Base-by-base conservation (phyloP, 2,113 vertebrate species). In the Hydrochoerus hydrochaeris region DNA sequence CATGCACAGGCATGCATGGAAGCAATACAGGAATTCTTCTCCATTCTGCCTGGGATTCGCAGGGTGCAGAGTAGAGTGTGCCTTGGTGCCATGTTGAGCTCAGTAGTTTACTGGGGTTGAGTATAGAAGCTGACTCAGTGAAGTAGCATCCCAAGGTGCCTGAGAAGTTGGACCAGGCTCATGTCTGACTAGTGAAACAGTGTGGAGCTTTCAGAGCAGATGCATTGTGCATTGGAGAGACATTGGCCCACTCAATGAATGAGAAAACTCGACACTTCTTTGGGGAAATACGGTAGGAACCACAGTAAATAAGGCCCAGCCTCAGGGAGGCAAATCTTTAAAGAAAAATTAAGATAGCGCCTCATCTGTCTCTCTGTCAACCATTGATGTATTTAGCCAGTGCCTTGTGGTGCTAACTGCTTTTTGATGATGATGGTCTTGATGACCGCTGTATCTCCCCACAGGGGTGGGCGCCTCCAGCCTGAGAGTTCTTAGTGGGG, bases 341-440 rank as follows among this genome's bases (percentile, higher is more conserved):
- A 86, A 91, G 94, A 88, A 85, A 86, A 94, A 96, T 67, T 77
- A 86, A 81, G 89, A 57, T 28, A 5, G 30, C 10, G 57, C 65
- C 26, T 95, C 88, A 80, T 90, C 91, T n/a, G 22, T 88, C 95
- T 95, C 96, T 62, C 93, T 88, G 95, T 92, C 83, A 96, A 30
- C 71, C 7, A 0, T 46, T 71, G 84, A 69, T 85, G 52, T 77
- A 22, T 78, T 84, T 87, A 90, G 90, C 86, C 30, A 32, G 91
- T 7, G 5, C 83, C 85, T 88, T 28, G 38, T 69, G 75, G 92
- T 73, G 95, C 84, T 94, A 81, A 86, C 46, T 52, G 60, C 78
- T 83, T 95, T 91, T 32, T 57, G 71, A 80, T 83, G 84, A 62
- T 49, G 58, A 6, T 57, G 54, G 87, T 46, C 30, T 1, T 46